These are phyloP conservation scores for Styela plicata DNA, from an alignment of 23 tunicate genomes.

Conservation along the genomic window DNA sequence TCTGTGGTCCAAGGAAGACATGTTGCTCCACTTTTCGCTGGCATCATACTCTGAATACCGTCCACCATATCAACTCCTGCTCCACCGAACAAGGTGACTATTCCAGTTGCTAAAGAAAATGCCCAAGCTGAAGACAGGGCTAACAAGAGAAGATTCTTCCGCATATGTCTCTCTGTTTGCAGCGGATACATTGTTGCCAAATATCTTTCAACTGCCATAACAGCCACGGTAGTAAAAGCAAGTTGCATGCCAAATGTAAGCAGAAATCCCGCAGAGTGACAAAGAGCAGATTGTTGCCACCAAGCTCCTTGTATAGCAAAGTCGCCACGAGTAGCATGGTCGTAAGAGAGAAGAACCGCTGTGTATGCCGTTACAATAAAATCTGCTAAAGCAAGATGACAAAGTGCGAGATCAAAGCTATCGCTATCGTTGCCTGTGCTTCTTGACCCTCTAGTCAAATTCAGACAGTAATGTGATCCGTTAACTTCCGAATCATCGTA, in stretches of 20 bases:
- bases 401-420: slow-evolving; percentile 50
- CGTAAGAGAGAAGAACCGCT: slow-evolving; percentile 47
- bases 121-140: slow-evolving; percentile 63
- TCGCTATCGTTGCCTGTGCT: background rate
- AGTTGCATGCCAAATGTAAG: slow-evolving; percentile 76
- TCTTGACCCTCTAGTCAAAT: background rate
- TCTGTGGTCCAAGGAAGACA: slow-evolving; percentile 89
- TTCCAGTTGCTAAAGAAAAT: slow-evolving; percentile 53
- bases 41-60: slow-evolving; percentile 22
- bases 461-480: slow-evolving; percentile 19
- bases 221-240: slow-evolving; percentile 48
- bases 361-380: slow-evolving; percentile 51
- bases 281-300: slow-evolving; percentile 81
- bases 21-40: slow-evolving; percentile 64
- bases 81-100: slow-evolving; percentile 66
- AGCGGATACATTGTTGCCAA: slow-evolving; percentile 66
- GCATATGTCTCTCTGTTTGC: slow-evolving; percentile 59
- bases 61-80: slow-evolving; percentile 2
- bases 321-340: slow-evolving; percentile 40
- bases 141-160: slow-evolving; percentile 33
- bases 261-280: slow-evolving; percentile 65
- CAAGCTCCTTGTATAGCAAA: slow-evolving; percentile 63
- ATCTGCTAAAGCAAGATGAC: slow-evolving; percentile 76
- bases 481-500: slow-evolving; percentile 11
- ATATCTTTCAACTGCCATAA: slow-evolving; percentile 84